Evolutionary conservation across 2,797 vertebrate genomes (phyloP), one percentile per base, ranked within the genome.

Genomic region (Sebastes dallii): DNA sequence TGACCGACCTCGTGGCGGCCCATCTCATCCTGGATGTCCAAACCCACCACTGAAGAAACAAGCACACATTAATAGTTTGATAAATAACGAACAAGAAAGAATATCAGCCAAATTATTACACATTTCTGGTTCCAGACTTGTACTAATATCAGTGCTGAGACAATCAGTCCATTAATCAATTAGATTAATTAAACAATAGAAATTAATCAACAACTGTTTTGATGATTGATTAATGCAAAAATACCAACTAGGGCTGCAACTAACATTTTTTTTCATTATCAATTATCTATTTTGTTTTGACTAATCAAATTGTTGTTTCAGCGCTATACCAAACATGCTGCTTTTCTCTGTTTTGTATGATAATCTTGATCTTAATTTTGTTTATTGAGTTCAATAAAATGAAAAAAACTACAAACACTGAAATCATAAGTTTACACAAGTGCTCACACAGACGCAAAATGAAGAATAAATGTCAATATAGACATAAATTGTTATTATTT

Each of bases 21-120:
- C 99, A 99, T 99, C 94, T 99, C 98, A 95, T 99, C 99, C 84
- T 99, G 98, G 91, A 99, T 99, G 95, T 99, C 99, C 66, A 99
- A 93, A 54, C 99, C 99, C 81, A 99, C 97, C 96, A 99, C 99
- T 99, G 89, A 42, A 66, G 62, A 58, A 50, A 10, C 60, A 65
- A 22, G 60, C 39, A 76, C 8, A 60, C 30, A 58, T 0, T 42
- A 42, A 72, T 13, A n/a, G 3, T 56, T 16, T 8, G 14, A 62
- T 5, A 18, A 2, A 24, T 46, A 46, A 46, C 16, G 13, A 64
- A 72, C 14, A 34, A 9, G 14, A 55, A 50, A 34, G 10, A 62
- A 68, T 3, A 30, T 18, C 1, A 58, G 16, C 4, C 27, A 39
- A 58, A 60, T 8, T 9, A 30, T 34, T 1, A 20, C 0, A 72